Percentiles rank a stretch among this genome's conserved stretches.
phyloP scores from a whole-genome alignment of 30 jellyfish, hydroid and myxozoan species.

The Nemopilema nomurai region DNA sequence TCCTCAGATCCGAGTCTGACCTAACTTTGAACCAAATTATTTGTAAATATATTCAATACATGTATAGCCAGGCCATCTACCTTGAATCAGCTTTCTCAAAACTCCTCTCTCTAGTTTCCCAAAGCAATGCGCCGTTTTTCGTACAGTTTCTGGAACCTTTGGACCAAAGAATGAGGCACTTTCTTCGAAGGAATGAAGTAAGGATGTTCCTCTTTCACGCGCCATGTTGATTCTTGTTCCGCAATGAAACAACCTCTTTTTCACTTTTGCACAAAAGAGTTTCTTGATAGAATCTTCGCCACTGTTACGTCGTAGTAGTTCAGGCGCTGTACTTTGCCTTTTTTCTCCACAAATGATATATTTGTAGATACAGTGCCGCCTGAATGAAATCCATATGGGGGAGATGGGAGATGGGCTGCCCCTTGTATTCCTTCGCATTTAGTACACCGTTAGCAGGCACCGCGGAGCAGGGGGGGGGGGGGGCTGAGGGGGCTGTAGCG shows the following conservation, averaged over 20 bases:
- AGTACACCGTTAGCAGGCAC: too few relatives aligned
- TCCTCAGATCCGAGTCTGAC: too few relatives aligned
- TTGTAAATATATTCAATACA: too few relatives aligned
- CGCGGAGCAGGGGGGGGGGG: too few relatives aligned
- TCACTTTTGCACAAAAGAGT: background rate
- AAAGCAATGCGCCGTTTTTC: slow-evolving; percentile 44
- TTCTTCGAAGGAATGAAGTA: slow-evolving; percentile 70
- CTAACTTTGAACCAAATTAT: too few relatives aligned
- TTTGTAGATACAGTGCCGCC: slow-evolving; percentile 9
- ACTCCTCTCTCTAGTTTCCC: slow-evolving; percentile 27
- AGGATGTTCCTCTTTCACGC: slow-evolving; percentile 85
- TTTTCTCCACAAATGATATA: slow-evolving; percentile 26
- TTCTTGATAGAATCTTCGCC: too few relatives aligned
- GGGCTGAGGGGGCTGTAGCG: too few relatives aligned
- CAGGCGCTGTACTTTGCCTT: background rate
- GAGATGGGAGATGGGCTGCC: too few relatives aligned
- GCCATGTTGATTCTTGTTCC: slow-evolving; percentile 72
- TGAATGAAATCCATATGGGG: too few relatives aligned
- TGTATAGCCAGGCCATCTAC: too few relatives aligned
- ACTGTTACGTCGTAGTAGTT: too few relatives aligned
- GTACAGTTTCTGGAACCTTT: slow-evolving; percentile 77
- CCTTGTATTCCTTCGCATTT: too few relatives aligned
- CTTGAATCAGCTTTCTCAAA: slow-evolving; percentile 76
- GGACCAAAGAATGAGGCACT: slow-evolving; percentile 88
- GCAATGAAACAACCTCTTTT: background rate